Percentiles rank a stretch among this genome's conserved stretches.
phyloP scores from a whole-genome alignment of 2,113 vertebrate genomes.

The Nipponia nippon region DNA sequence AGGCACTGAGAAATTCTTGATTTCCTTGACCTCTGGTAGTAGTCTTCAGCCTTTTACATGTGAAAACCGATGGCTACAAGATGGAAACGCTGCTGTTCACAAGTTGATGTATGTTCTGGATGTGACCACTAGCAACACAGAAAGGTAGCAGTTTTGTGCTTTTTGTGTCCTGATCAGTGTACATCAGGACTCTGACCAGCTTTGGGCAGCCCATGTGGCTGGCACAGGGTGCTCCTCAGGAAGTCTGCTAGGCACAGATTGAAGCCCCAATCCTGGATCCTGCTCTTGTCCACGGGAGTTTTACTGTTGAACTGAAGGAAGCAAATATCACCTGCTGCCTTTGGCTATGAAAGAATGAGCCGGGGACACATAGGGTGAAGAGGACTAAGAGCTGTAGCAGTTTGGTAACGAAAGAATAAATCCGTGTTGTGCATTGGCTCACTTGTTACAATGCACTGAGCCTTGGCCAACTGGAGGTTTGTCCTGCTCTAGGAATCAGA shows the following conservation, averaged over 20 bases:
- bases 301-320: not conserved
- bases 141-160: not conserved
- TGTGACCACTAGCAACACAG: not conserved
- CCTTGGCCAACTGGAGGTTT: not conserved
- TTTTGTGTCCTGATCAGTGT: not conserved
- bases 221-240: not conserved
- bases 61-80: not conserved
- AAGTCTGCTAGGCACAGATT: not conserved
- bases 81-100: not conserved
- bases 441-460: not conserved
- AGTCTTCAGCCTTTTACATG: not conserved
- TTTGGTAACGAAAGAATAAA: not conserved
- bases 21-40: not conserved
- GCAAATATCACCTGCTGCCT: not conserved
- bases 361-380: not conserved
- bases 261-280: not conserved
- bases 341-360: not conserved
- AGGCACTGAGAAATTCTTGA: not conserved
- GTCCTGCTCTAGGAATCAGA: not conserved
- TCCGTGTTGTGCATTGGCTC: not conserved
- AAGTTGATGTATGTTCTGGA: not conserved
- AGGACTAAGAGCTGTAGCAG: not conserved
- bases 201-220: not conserved
- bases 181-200: not conserved
- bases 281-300: not conserved